Evolutionary conservation across 2,113 vertebrate species (phyloP).

Genomic region (Rhea americana): DNA sequence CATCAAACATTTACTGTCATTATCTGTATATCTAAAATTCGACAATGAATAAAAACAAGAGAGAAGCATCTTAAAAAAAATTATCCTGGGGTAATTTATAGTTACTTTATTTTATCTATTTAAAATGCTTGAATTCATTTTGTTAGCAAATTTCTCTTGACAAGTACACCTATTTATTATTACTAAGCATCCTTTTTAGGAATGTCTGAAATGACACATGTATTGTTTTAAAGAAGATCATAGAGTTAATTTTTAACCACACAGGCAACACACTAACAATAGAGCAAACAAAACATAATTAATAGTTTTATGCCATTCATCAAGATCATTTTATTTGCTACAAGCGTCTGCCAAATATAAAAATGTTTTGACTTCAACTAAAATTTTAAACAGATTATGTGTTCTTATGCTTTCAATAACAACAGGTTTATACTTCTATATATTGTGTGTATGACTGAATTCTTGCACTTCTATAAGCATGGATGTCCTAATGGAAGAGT

Average conservation of each 20-base stretch:
- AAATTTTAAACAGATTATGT: not conserved
- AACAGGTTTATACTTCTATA: not conserved
- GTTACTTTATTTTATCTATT: conserved; percentile 43
- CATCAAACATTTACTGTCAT: conserved; percentile 31
- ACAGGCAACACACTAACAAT: conserved; percentile 54
- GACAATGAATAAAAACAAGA: conserved; percentile 44
- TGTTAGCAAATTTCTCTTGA: conserved; percentile 59
- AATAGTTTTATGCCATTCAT: conserved; percentile 60
- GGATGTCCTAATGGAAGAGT: not conserved
- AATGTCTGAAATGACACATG: conserved; percentile 55
- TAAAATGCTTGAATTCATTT: conserved; percentile 49
- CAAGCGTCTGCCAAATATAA: conserved; percentile 38
- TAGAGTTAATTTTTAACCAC: conserved; percentile 71
- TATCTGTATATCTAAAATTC: conserved; percentile 42
- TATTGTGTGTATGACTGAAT: not conserved
- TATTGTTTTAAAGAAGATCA: conserved; percentile 73
- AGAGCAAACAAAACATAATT: conserved; percentile 65
- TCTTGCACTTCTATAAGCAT: not conserved
- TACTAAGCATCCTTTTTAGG: conserved; percentile 54
- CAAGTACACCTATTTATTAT: conserved; percentile 61
- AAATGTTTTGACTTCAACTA: conserved; percentile 62
- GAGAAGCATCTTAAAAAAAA: not conserved
- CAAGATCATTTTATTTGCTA: conserved; percentile 58
- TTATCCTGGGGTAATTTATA: not conserved
- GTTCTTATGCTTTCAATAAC: no score